Evolutionary conservation across 2,113 vertebrate species (phyloP).

Genomic region (Nestor notabilis): DNA sequence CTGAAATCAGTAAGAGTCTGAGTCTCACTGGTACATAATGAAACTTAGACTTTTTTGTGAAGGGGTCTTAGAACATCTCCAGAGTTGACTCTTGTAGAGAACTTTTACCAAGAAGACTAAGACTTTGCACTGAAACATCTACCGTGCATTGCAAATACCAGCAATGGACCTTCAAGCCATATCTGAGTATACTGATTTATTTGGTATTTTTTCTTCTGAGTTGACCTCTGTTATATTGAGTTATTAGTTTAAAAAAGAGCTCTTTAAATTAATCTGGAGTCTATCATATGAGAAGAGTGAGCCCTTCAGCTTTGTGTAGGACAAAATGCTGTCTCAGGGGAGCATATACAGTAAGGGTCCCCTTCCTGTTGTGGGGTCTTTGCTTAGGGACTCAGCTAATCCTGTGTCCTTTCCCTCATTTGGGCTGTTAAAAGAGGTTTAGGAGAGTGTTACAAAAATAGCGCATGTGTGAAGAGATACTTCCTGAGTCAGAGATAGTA

Average conservation of each 20-base stretch:
- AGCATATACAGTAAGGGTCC: fast-evolving
- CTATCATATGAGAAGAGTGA: background rate
- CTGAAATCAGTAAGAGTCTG: background rate
- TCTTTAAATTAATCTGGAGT: background rate
- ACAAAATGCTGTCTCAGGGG: background rate
- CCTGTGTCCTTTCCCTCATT: background rate
- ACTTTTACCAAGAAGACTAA: background rate
- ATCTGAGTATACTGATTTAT: background rate
- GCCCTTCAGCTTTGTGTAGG: background rate
- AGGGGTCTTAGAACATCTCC: background rate
- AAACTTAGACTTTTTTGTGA: background rate
- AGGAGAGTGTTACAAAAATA: background rate
- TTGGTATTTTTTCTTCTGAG: background rate
- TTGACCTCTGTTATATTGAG: background rate
- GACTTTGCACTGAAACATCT: background rate
- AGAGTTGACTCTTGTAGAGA: background rate
- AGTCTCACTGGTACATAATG: background rate
- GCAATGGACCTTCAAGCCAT: background rate
- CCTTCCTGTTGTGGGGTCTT: background rate
- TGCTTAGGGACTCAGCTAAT: background rate
- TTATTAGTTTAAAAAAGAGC: background rate
- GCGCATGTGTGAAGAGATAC: background rate
- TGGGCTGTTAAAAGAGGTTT: background rate
- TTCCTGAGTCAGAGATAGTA: background rate
- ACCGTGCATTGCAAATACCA: background rate